These are phyloP conservation scores for Meloidogyne hapla DNA, from an alignment of 1,140 invertebrate genomes.

Conservation along the genomic window DNA sequence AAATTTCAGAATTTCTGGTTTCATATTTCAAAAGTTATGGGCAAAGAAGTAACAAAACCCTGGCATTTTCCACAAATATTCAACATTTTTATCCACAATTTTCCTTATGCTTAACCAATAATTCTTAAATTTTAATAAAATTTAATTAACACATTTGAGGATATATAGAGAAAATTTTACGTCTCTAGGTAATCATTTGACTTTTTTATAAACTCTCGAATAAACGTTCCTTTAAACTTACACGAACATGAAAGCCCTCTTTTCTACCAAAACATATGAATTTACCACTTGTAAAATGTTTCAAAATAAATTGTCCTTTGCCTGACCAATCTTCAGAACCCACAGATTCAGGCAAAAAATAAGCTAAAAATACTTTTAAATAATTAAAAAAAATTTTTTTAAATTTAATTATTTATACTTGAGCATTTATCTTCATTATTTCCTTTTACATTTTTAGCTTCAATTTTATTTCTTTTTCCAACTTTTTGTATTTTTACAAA, in stretches of 20 bases:
- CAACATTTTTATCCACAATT: no score
- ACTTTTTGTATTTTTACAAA: not conserved
- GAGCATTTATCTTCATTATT: not conserved
- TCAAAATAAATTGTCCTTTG: constrained; percentile 1
- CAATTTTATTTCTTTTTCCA: not conserved
- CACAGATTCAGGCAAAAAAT: not conserved
- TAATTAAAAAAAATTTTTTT: not conserved
- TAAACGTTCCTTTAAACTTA: no score
- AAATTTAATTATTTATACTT: not conserved
- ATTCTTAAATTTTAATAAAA: no score
- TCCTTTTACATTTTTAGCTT: not conserved
- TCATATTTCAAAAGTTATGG: no score
- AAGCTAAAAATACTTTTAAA: not conserved
- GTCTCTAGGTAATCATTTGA: no score
- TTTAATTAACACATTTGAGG: no score
- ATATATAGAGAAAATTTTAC: no score
- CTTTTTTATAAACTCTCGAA: no score
- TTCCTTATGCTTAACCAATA: no score
- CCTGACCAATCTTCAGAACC: not conserved
- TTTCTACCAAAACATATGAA: not conserved
- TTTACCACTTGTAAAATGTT: not conserved
- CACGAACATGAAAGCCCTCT: not conserved
- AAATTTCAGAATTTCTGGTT: no score
- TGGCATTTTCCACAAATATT: no score
- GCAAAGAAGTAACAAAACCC: no score